These are phyloP conservation scores for Cinara cedri DNA, from an alignment of 2,888 invertebrate species.

Conservation along the genomic window DNA sequence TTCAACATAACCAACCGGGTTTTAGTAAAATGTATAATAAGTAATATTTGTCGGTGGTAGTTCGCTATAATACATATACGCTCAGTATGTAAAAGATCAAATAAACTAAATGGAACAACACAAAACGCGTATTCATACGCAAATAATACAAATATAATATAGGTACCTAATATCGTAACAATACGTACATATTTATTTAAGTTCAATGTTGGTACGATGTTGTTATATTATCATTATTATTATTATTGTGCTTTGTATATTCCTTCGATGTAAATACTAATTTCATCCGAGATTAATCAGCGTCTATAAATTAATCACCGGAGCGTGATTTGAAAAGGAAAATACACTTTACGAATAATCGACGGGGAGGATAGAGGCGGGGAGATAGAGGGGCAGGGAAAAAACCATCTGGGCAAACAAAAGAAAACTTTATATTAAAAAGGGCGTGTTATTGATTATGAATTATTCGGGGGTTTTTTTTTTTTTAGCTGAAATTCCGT, in stretches of 20 bases:
- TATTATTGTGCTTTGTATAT: background rate
- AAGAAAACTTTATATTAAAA: slow-evolving; percentile 35
- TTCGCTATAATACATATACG: too few species aligned
- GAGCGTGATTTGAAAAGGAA: slow-evolving; percentile 4
- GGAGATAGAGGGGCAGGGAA: background rate
- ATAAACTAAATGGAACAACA: too few species aligned
- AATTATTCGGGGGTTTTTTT: background rate
- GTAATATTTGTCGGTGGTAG: too few species aligned
- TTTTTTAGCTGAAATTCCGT: background rate
- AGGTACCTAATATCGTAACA: too few species aligned
- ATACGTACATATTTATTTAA: too few species aligned
- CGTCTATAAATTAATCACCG: slow-evolving; percentile 13
- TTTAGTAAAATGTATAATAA: too few species aligned
- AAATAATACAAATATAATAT: too few species aligned
- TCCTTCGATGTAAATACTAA: background rate
- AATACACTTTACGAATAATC: background rate
- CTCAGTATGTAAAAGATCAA: too few species aligned
- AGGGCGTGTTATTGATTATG: slow-evolving; percentile 12
- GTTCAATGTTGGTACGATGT: background rate
- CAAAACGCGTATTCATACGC: too few species aligned
- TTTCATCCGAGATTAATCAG: slow-evolving; percentile 15
- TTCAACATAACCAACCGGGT: too few species aligned
- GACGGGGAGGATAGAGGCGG: background rate
- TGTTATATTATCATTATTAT: background rate
- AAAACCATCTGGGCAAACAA: background rate